Percentiles rank a stretch among this genome's conserved stretches.
Evolutionary conservation across 1,140 invertebrate species (phyloP).

Genomic region (Papilio xuthus): DNA sequence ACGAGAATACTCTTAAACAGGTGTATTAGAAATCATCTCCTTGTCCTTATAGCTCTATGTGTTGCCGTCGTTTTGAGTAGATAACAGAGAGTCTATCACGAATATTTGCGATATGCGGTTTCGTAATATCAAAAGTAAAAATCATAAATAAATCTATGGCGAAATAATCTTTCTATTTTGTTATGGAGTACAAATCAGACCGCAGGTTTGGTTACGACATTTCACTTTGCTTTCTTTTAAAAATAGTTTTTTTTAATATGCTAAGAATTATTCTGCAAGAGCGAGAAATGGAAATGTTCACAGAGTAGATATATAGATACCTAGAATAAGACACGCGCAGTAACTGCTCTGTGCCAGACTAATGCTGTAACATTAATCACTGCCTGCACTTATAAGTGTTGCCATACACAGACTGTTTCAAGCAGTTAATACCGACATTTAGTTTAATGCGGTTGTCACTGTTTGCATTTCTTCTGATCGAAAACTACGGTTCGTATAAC

Average conservation of each 20-base stretch:
- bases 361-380: constrained; percentile 7
- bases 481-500: neutral
- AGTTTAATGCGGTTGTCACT: neutral
- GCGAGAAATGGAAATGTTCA: neutral
- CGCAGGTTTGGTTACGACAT: neutral
- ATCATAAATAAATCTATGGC: too few relatives aligned
- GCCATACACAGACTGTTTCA: neutral
- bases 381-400: neutral
- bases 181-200: neutral
- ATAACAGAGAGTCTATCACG: too few relatives aligned
- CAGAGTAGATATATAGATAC: neutral
- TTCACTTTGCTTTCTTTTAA: neutral
- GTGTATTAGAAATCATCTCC: neutral
- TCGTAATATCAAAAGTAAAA: too few relatives aligned
- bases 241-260: neutral
- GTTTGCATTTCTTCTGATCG: neutral
- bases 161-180: too few relatives aligned
- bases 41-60: too few relatives aligned
- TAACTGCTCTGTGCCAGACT: neutral
- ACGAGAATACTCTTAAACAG: neutral
- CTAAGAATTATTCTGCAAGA: neutral
- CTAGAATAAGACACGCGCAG: neutral
- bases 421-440: neutral
- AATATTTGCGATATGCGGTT: too few relatives aligned
- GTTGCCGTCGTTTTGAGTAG: too few relatives aligned